These are phyloP conservation scores for Amia ocellicauda DNA, from an alignment of 2,113 vertebrate species.

Conservation along the genomic window DNA sequence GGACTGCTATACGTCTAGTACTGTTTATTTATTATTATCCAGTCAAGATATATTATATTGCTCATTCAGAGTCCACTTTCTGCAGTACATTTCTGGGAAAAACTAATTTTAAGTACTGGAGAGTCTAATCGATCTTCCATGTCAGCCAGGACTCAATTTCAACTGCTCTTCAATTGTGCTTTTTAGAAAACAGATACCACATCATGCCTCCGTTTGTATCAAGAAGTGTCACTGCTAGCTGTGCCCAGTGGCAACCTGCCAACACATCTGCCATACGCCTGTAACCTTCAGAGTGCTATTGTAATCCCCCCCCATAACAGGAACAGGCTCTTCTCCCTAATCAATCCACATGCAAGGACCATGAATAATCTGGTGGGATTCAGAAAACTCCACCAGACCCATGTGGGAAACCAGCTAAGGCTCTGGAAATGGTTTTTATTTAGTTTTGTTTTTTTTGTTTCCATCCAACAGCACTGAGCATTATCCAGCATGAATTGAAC, in stretches of 20 bases:
- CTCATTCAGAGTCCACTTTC: too few relatives aligned
- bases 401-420: background rate
- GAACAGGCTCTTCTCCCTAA: constrained; percentile 64
- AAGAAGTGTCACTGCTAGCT: constrained; percentile 74
- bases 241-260: constrained; percentile 76
- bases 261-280: constrained; percentile 81
- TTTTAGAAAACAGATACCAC: constrained; percentile 18
- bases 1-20: too few relatives aligned
- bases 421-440: too few relatives aligned
- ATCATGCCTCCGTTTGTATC: constrained; percentile 71
- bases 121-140: too few relatives aligned
- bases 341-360: constrained; percentile 68
- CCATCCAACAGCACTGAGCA: background rate
- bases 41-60: too few relatives aligned
- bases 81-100: too few relatives aligned
- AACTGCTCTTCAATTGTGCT: too few relatives aligned
- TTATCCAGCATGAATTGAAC: background rate
- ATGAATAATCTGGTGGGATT: constrained; percentile 44
- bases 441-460: too few relatives aligned
- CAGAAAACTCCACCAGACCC: background rate
- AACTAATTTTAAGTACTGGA: too few relatives aligned
- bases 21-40: too few relatives aligned
- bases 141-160: too few relatives aligned
- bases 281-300: constrained; percentile 77
- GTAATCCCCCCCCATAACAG: constrained; percentile 74